phyloP scores from a whole-genome alignment of 2,113 vertebrate genomes.

The Eptesicus fuscus region DNA sequence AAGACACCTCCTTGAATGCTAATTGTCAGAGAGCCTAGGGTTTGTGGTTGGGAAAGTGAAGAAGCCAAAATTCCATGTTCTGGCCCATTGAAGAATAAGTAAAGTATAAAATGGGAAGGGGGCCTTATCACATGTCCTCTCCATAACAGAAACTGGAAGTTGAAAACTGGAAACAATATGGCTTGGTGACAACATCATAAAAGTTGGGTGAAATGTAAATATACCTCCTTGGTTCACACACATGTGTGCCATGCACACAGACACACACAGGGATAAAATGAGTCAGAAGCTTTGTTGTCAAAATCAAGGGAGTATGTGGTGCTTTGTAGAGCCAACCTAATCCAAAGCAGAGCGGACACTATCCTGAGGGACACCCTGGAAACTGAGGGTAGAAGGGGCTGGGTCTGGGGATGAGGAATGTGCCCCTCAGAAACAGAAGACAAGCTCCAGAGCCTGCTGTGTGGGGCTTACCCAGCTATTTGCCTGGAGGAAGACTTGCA shows the following conservation, averaged over 20 bases:
- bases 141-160: not conserved
- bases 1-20: not conserved
- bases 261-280: not conserved
- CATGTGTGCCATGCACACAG: not conserved
- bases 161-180: not conserved
- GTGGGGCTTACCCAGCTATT: conserved; percentile 74
- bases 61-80: not conserved
- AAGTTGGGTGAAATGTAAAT: not conserved
- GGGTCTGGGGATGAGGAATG: no score
- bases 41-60: not conserved
- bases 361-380: not conserved
- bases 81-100: conserved; percentile 33
- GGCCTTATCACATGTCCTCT: not conserved
- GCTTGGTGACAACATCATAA: conserved; percentile 25
- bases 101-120: not conserved
- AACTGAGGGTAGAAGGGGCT: not conserved
- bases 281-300: not conserved
- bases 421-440: conserved; percentile 34
- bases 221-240: not conserved
- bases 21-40: not conserved
- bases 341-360: not conserved
- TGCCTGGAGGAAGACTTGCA: conserved; percentile 68
- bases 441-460: conserved; percentile 36
- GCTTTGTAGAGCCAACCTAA: not conserved
- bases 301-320: not conserved